Percentiles rank a stretch among this genome's conserved stretches.
Evolutionary conservation across 2,797 vertebrate genomes (phyloP).

Genomic region (Callimico goeldii): DNA sequence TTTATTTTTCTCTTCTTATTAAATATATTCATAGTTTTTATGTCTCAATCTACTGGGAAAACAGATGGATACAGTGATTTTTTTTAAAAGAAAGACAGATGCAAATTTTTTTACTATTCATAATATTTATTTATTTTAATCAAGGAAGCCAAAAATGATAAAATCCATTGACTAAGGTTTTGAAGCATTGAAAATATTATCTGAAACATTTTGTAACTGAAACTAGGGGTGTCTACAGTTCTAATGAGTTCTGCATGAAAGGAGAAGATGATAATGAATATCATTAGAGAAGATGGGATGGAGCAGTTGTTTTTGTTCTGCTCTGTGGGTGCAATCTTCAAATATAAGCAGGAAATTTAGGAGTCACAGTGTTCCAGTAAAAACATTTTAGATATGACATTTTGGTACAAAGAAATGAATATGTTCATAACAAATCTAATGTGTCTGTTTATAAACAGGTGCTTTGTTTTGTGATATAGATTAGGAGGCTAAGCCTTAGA

Average conservation of each 20-base stretch:
- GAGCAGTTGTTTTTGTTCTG: conserved; percentile 49
- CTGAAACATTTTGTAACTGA: conserved; percentile 45
- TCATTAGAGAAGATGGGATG: conserved; percentile 27
- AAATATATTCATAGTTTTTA: neutral
- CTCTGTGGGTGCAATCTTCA: conserved; percentile 11
- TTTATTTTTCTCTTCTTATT: neutral
- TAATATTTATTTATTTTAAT: conserved; percentile 26
- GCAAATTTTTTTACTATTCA: conserved; percentile 6
- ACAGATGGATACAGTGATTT: neutral
- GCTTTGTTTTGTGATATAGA: neutral
- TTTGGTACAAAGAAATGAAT: conserved; percentile 7
- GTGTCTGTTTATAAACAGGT: neutral
- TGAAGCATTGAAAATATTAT: conserved; percentile 48
- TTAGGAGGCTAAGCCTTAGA: conserved; percentile 9
- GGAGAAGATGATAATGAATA: conserved; percentile 56
- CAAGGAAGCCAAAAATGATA: neutral
- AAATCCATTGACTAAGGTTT: conserved; percentile 41
- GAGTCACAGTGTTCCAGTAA: neutral
- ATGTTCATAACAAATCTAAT: neutral
- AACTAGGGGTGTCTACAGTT: conserved; percentile 3
- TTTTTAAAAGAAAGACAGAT: neutral
- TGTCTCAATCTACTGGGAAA: neutral
- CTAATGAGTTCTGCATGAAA: conserved; percentile 58
- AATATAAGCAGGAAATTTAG: conserved; percentile 27
- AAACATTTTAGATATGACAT: conserved; percentile 33